A percentile compares a stretch with the other conserved stretches of the same genome.
Evolutionary conservation across 2,888 invertebrate genomes (phyloP).

Genomic region (Coenonympha glycerion): DNA sequence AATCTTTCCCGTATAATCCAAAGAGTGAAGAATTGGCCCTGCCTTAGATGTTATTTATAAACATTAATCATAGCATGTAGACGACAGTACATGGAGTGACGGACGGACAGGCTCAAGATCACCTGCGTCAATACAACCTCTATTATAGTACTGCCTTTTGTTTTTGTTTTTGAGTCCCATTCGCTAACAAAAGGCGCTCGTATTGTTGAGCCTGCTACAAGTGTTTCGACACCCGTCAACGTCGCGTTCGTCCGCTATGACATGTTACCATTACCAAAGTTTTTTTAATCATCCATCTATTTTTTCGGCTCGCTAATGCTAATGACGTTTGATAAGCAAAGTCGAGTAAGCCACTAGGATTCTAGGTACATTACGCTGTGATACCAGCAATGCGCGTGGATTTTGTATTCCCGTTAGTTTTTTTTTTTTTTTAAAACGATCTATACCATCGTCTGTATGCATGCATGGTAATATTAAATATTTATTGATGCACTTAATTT

Average conservation of each 20-base stretch:
- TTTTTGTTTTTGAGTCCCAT: conserved; percentile 56
- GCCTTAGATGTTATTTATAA: conserved; percentile 16
- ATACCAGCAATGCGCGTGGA: no score
- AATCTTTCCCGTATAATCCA: no score
- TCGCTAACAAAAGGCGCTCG: conserved; percentile 47
- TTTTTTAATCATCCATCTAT: conserved; percentile 38
- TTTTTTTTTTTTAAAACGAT: no score
- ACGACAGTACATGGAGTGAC: conserved; percentile 35
- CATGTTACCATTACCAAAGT: conserved; percentile 54
- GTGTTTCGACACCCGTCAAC: conserved; percentile 63
- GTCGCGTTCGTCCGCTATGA: conserved; percentile 51
- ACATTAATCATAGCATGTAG: conserved; percentile 57
- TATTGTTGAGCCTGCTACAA: conserved; percentile 58
- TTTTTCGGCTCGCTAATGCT: conserved; percentile 39
- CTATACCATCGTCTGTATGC: no score
- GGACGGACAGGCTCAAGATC: conserved; percentile 53
- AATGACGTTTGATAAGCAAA: conserved; percentile 11
- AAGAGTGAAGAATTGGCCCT: not conserved
- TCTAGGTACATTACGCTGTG: not conserved
- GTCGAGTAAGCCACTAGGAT: not conserved
- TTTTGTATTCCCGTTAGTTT: no score
- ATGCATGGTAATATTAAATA: no score
- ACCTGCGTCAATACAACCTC: conserved; percentile 59
- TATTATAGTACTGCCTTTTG: conserved; percentile 55
- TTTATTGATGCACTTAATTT: no score